phyloP scores from a whole-genome alignment of 1,140 invertebrate genomes.

The Drosophila eugracilis region DNA sequence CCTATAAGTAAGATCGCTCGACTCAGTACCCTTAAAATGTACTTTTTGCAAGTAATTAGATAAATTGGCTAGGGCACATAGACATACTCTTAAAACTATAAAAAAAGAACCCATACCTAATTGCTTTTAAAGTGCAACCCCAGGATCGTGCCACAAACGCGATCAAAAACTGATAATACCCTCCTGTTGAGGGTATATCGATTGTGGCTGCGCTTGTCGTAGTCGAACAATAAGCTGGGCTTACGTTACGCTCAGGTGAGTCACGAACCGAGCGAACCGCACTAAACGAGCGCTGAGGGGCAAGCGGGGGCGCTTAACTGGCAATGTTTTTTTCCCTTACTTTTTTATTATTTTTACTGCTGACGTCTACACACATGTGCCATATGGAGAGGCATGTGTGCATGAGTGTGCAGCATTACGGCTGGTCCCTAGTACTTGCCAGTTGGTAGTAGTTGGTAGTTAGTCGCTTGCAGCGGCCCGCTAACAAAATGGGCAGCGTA shows the following conservation, averaged over 20 bases:
- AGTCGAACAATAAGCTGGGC: slow-evolving; percentile 71
- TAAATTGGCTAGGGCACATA: too few relatives aligned
- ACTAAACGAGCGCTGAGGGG: slow-evolving; percentile 50
- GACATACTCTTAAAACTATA: too few relatives aligned
- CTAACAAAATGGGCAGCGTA: slow-evolving; percentile 82
- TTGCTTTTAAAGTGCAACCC: slow-evolving; percentile 3
- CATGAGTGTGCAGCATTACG: slow-evolving; percentile 55
- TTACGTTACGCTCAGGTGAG: slow-evolving; percentile 84
- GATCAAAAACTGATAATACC: slow-evolving; percentile 30
- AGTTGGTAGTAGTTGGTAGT: slow-evolving; percentile 71
- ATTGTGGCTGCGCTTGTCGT: slow-evolving; percentile 37
- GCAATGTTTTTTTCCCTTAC: slow-evolving; percentile 11
- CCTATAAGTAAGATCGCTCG: background rate
- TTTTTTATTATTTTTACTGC: slow-evolving; percentile 11
- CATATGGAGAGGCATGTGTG: slow-evolving; percentile 45
- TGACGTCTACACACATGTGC: slow-evolving; percentile 31
- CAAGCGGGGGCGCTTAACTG: slow-evolving; percentile 57
- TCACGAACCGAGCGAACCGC: slow-evolving; percentile 62
- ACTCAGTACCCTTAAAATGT: too few relatives aligned
- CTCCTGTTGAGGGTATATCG: slow-evolving; percentile 21
- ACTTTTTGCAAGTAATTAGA: too few relatives aligned
- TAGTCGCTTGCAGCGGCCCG: slow-evolving; percentile 77
- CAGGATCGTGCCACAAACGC: background rate
- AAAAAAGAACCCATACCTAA: too few relatives aligned
- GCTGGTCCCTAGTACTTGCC: slow-evolving; percentile 9